Conservation (phyloP, 2,113 vertebrate genomes). For the Pardalotus punctatus region DNA sequence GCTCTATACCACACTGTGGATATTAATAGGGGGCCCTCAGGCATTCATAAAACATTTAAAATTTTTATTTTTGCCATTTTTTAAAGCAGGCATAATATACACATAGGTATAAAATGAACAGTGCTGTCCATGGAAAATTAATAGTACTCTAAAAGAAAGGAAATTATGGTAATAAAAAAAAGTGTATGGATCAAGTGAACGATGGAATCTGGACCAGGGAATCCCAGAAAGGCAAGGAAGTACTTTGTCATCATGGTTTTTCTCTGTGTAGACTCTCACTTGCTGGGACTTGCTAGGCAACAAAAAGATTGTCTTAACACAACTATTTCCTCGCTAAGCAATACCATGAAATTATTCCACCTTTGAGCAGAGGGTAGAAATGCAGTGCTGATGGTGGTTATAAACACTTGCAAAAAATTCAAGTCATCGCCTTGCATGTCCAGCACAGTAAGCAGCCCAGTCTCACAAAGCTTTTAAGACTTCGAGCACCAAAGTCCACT, state of each 20-base stretch:
- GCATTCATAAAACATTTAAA: conserved; percentile 34
- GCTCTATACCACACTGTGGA: background rate
- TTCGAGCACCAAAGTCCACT: background rate
- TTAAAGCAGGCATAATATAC: background rate
- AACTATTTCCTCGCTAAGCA: background rate
- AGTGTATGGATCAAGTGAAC: background rate
- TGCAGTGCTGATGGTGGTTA: background rate
- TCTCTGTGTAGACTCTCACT: background rate
- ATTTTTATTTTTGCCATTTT: conserved; percentile 35
- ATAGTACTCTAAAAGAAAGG: background rate
- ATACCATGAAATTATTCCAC: background rate
- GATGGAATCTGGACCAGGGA: background rate
- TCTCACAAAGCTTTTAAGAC: background rate
- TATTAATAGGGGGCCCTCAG: background rate
- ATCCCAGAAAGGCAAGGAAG: background rate
- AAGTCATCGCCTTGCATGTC: background rate
- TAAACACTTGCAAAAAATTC: background rate
- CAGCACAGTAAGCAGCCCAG: background rate
- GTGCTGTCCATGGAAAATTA: background rate
- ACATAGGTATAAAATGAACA: conserved; percentile 5
- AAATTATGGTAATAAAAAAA: background rate
- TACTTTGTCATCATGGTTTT: background rate
- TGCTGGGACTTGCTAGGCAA: background rate
- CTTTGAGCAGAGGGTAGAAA: background rate
- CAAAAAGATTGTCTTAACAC: background rate